Evolutionary conservation across 2,888 invertebrate species (phyloP).

Genomic region (Vesta saturnalis): DNA sequence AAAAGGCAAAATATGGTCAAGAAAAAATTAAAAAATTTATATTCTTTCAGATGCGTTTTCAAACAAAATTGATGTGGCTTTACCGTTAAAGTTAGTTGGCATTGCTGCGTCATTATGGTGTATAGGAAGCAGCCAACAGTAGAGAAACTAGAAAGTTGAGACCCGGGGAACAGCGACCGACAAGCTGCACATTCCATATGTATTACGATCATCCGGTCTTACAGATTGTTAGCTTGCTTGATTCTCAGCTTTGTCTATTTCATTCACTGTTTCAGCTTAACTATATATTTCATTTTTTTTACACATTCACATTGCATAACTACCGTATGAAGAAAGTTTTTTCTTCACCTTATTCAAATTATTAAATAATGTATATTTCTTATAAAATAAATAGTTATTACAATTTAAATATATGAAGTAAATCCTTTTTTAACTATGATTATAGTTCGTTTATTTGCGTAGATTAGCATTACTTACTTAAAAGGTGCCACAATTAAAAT

Average conservation of each 20-base stretch:
- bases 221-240: conserved; percentile 13
- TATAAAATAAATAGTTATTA: too few species aligned
- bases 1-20: too few species aligned
- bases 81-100: conserved; percentile 32
- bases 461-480: too few species aligned
- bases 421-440: too few species aligned
- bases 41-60: not conserved
- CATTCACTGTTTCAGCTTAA: not conserved
- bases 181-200: conserved; percentile 41
- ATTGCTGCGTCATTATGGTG: conserved; percentile 34
- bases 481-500: too few species aligned
- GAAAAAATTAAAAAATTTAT: too few species aligned
- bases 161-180: conserved; percentile 23
- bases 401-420: too few species aligned
- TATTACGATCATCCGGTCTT: conserved; percentile 43
- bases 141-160: conserved; percentile 27
- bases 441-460: too few species aligned
- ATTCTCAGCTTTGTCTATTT: conserved; percentile 15
- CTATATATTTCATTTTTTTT: not conserved
- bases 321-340: too few species aligned
- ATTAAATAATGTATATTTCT: too few species aligned
- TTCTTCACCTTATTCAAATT: too few species aligned
- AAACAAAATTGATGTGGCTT: conserved; percentile 3
- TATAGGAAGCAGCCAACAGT: conserved; percentile 25
- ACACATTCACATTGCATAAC: not conserved